phyloP scores from a whole-genome alignment of 2,888 invertebrate genomes.

The Cataglyphis livida region DNA sequence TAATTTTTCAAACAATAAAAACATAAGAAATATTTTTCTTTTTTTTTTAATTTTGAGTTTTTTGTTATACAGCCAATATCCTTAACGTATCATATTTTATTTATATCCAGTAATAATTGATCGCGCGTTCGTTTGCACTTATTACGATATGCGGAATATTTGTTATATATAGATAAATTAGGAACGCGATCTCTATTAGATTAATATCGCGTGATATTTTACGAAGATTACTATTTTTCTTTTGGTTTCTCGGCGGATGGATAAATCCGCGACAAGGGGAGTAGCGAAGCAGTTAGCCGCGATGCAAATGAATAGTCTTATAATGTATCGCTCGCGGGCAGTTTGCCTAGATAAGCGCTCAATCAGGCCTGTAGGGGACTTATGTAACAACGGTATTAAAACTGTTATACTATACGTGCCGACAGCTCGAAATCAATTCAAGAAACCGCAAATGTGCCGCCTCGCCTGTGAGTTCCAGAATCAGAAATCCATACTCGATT shows the following conservation, averaged over 20 bases:
- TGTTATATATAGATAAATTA: conserved; percentile 29
- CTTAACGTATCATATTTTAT: too few species aligned
- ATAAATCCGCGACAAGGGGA: conserved; percentile 7
- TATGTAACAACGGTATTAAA: conserved; percentile 51
- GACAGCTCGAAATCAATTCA: conserved; percentile 52
- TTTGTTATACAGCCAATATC: too few species aligned
- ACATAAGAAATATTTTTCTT: too few species aligned
- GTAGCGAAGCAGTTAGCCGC: conserved; percentile 37
- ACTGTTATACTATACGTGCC: conserved; percentile 43
- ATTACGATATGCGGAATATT: conserved; percentile 44
- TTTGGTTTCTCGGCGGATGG: neutral
- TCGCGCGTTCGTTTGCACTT: conserved; percentile 42
- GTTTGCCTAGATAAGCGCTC: conserved; percentile 50
- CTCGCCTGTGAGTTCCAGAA: neutral
- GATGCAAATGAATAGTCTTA: conserved; percentile 56
- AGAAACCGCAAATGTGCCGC: conserved; percentile 22
- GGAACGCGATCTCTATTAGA: conserved; percentile 17
- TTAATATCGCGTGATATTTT: conserved; percentile 64
- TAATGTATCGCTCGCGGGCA: conserved; percentile 47
- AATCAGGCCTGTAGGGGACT: conserved; percentile 32
- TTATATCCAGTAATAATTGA: conserved; percentile 51
- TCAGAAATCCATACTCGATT: conserved; percentile 22
- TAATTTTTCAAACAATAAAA: too few species aligned
- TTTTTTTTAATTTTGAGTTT: too few species aligned
- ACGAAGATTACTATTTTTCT: conserved; percentile 42